Percentiles rank a stretch among this genome's conserved stretches.
phyloP scores from a whole-genome alignment of 2,888 invertebrate species.

The Hirtodrosophila duncani region DNA sequence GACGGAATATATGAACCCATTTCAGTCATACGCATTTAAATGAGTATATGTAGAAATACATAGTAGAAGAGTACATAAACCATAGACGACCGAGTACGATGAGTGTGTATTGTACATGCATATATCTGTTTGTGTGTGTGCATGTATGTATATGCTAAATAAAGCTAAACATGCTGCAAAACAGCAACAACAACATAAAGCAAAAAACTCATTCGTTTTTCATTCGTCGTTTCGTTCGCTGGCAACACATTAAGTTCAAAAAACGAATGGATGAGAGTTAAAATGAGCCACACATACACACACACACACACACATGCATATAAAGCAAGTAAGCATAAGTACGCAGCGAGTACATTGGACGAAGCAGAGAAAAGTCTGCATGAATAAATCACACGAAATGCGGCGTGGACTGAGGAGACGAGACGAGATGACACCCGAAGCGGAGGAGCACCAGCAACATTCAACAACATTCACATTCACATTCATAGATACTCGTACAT shows the following conservation, averaged over 20 bases:
- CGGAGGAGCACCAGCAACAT: slow-evolving; percentile 31
- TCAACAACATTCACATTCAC: slow-evolving; percentile 33
- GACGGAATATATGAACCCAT: slow-evolving; percentile 47
- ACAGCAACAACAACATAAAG: too few species aligned
- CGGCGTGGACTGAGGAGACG: slow-evolving; percentile 61
- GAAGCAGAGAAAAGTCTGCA: too few species aligned
- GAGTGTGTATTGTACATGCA: not conserved
- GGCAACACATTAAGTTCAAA: slow-evolving; percentile 66
- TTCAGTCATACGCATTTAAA: slow-evolving; percentile 54
- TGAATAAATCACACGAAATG: slow-evolving; percentile 72
- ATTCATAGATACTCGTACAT: too few species aligned
- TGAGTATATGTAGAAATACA: slow-evolving; percentile 20
- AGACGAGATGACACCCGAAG: slow-evolving; percentile 45
- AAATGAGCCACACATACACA: slow-evolving; percentile 50
- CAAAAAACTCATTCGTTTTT: slow-evolving; percentile 70
- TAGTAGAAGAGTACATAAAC: slow-evolving; percentile 21
- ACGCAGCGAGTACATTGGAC: slow-evolving; percentile 60
- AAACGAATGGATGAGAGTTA: slow-evolving; percentile 72
- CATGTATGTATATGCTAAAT: slow-evolving; percentile 54
- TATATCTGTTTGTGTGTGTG: slow-evolving; percentile 23
- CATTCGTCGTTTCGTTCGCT: slow-evolving; percentile 62
- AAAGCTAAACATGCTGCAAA: slow-evolving; percentile 68
- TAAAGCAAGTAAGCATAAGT: slow-evolving; percentile 62
- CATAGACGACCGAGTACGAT: slow-evolving; percentile 24
- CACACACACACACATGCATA: slow-evolving; percentile 11